Percentiles rank a stretch among this genome's conserved stretches.
phyloP scores from a whole-genome alignment of 2,113 vertebrate genomes.

The Dicaeum eximium region DNA sequence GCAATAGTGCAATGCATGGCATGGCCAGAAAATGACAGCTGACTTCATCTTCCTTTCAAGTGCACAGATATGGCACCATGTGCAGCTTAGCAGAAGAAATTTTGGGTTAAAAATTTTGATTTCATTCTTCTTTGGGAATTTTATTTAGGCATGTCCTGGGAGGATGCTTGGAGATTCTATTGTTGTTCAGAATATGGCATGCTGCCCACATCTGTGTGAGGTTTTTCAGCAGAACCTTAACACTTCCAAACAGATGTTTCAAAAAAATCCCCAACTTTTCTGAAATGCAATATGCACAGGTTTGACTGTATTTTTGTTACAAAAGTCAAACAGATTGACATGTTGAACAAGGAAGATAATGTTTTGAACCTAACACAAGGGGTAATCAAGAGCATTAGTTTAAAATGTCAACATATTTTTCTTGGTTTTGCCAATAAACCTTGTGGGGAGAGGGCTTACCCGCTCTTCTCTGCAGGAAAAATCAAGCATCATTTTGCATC shows the following conservation, averaged over 20 bases:
- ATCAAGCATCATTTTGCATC: not conserved
- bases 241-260: slow-evolving; percentile 70
- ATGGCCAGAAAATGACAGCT: not conserved
- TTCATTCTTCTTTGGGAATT: slow-evolving; percentile 33
- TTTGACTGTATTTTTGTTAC: slow-evolving; percentile 45
- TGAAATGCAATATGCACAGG: slow-evolving; percentile 41
- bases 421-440: not conserved
- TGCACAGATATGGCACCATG: not conserved
- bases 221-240: slow-evolving; percentile 71
- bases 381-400: not conserved
- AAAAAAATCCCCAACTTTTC: slow-evolving; percentile 20
- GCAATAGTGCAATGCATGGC: not conserved
- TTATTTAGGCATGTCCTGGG: slow-evolving; percentile 30
- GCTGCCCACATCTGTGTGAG: slow-evolving; percentile 67
- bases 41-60: not conserved
- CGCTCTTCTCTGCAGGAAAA: not conserved
- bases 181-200: slow-evolving; percentile 66
- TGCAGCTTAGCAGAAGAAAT: not conserved
- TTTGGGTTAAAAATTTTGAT: not conserved
- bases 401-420: not conserved
- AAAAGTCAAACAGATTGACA: slow-evolving; percentile 35
- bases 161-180: slow-evolving; percentile 57
- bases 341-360: not conserved
- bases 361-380: not conserved
- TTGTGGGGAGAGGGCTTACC: not conserved